Evolutionary conservation across 2,888 invertebrate genomes (phyloP).

Genomic region (Ceriagrion tenellum): DNA sequence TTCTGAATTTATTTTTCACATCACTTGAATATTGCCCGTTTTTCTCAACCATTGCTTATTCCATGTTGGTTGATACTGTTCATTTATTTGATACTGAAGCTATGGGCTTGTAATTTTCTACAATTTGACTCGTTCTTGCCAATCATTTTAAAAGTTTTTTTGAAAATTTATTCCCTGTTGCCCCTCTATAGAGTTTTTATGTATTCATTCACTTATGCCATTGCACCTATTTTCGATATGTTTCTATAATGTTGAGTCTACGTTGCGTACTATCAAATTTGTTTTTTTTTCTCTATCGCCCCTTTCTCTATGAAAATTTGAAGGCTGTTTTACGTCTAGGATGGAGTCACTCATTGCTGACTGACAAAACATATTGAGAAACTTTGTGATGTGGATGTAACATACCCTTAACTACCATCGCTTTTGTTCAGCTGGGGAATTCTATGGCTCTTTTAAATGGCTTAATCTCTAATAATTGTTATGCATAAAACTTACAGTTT

Average conservation of each 20-base stretch:
- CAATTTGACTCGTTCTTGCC: conserved; percentile 52
- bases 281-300: conserved; percentile 49
- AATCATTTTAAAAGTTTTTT: conserved; percentile 42
- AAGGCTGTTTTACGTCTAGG: conserved; percentile 58
- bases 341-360: conserved; percentile 41
- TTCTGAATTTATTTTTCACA: conserved; percentile 64
- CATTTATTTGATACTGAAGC: conserved; percentile 63
- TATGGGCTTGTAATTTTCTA: conserved; percentile 60
- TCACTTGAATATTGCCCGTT: conserved; percentile 61
- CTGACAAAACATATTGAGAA: conserved; percentile 48
- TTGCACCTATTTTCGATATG: conserved; percentile 64
- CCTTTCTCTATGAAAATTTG: conserved; percentile 38
- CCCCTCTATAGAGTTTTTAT: conserved; percentile 42
- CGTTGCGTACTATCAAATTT: conserved; percentile 52
- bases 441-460: conserved; percentile 47
- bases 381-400: conserved; percentile 46
- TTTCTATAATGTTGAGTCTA: conserved; percentile 64
- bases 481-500: not conserved
- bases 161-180: conserved; percentile 13
- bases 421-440: conserved; percentile 67
- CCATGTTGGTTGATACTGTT: conserved; percentile 65
- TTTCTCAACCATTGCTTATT: conserved; percentile 63
- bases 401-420: conserved; percentile 61
- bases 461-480: conserved; percentile 22
- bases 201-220: conserved; percentile 66